Evolutionary conservation across 37 sponge, comb jelly and placozoan species (phyloP), one percentile per base, ranked within the genome.

Genomic region (Spongilla lacustris): DNA sequence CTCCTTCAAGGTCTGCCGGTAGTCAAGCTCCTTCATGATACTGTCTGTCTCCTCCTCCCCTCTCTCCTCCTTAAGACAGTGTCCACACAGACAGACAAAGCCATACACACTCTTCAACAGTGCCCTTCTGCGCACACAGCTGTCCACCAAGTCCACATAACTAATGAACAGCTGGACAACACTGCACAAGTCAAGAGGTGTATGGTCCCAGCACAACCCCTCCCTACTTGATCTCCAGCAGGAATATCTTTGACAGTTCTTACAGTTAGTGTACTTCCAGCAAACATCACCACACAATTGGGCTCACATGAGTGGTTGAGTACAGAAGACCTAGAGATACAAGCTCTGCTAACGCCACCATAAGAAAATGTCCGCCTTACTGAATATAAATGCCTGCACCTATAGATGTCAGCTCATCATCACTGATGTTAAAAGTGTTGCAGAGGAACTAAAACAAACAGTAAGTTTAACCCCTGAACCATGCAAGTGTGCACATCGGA

Each of bases 261-360:
- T 26, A 95, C 66, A 26, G 21, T 17, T 49, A 89, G 71, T n/a
- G 12, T 68, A 0, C 27, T 34, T 13, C 93, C 93, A 66, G 69
- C 68, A 68, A 87, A 95, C 31, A 84, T 50, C 13, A 80, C 87
- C 19, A 83, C 76, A 86, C 84, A 83, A 75, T 95, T 95, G 23
- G 95, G 95, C 0, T 66, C 69, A 84, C 95, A 95, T 35, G 87
- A 89, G 68, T 95, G 95, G 81, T 95, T 95, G 9, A 95, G 73
- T 3, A 86, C 67, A 0, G 93, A 86, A 0, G 83, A 79, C 49
- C 89, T 82, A 80, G 36, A 17, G 41, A 74, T 25, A 88, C 29
- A 87, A 41, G 24, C 24, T 66, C 4, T 27, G 49, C 41, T 48
- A 38, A 24, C 2, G n/a, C 58, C n/a, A 48, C 29, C 26, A 0